phyloP scores from a whole-genome alignment of 92 coral and sea anemone species.

The Phymanthus crucifer region DNA sequence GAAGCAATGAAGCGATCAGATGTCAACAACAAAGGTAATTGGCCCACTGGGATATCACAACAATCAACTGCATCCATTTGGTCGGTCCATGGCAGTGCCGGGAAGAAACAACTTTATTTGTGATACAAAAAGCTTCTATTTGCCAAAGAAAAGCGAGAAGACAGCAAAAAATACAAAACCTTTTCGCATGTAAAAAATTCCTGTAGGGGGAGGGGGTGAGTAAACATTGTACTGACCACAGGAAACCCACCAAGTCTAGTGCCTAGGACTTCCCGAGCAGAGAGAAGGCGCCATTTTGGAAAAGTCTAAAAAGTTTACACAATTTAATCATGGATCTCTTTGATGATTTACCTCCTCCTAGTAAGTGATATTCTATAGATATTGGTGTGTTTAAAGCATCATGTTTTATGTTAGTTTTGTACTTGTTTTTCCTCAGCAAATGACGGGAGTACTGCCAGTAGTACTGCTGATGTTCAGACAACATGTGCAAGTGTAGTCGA shows the following conservation, averaged over 20 bases:
- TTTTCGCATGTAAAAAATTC: not conserved
- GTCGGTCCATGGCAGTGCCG: no score
- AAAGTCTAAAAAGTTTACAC: not conserved
- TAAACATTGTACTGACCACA: constrained; percentile 6
- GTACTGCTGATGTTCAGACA: not conserved
- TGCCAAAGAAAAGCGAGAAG: no score
- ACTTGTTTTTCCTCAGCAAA: not conserved
- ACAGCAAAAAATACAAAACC: no score
- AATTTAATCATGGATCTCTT: constrained; percentile 29
- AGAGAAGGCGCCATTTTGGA: constrained; percentile 13
- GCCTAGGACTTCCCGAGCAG: not conserved
- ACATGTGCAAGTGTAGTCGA: not conserved
- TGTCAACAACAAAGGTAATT: constrained; percentile 3
- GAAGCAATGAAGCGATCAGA: constrained; percentile 1
- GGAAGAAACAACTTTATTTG: no score
- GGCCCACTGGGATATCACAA: not conserved
- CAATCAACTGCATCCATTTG: not conserved
- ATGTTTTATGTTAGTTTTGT: not conserved
- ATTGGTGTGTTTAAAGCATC: not conserved
- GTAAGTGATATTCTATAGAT: constrained; percentile 4
- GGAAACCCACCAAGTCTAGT: constrained; percentile 19
- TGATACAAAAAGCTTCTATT: no score
- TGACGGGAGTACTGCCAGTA: not conserved
- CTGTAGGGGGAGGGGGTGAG: not conserved
- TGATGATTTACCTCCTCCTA: constrained; percentile 57